These are phyloP conservation scores for Phyllostomus discolor DNA, from an alignment of 2,113 vertebrate species.

Conservation along the genomic window DNA sequence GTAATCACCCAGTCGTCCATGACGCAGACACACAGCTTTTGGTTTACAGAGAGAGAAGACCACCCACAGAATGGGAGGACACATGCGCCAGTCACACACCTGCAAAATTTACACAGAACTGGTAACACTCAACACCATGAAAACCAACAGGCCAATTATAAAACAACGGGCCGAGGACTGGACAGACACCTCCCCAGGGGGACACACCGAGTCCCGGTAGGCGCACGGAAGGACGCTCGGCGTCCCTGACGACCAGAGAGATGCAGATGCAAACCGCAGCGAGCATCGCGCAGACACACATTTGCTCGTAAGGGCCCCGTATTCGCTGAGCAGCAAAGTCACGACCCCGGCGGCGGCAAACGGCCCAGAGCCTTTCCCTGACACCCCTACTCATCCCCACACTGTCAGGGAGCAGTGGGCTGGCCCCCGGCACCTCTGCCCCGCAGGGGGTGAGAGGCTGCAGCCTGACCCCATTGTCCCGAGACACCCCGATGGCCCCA, in stretches of 20 bases:
- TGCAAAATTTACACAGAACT: neutral
- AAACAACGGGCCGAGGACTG: neutral
- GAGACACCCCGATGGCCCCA: neutral
- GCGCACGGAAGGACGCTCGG: too few species aligned
- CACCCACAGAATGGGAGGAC: neutral
- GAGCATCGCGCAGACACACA: too few species aligned
- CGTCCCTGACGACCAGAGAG: too few species aligned
- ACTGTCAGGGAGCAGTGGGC: neutral
- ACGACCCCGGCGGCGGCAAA: accelerated
- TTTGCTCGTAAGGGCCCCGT: accelerated
- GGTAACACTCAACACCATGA: neutral
- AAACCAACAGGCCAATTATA: neutral
- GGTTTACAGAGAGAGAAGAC: neutral
- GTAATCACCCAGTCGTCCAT: neutral
- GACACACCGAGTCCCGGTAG: too few species aligned
- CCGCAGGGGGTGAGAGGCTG: neutral
- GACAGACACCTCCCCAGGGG: neutral
- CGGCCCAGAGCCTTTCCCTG: accelerated
- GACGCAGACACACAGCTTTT: neutral
- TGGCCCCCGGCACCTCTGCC: neutral
- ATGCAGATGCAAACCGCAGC: too few species aligned
- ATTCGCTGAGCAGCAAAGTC: neutral
- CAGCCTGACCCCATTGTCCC: neutral
- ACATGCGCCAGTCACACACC: neutral
- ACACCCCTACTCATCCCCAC: too few species aligned